These are phyloP conservation scores for Hozukius guyotensis DNA, from an alignment of 2,797 vertebrate genomes.

Conservation along the genomic window DNA sequence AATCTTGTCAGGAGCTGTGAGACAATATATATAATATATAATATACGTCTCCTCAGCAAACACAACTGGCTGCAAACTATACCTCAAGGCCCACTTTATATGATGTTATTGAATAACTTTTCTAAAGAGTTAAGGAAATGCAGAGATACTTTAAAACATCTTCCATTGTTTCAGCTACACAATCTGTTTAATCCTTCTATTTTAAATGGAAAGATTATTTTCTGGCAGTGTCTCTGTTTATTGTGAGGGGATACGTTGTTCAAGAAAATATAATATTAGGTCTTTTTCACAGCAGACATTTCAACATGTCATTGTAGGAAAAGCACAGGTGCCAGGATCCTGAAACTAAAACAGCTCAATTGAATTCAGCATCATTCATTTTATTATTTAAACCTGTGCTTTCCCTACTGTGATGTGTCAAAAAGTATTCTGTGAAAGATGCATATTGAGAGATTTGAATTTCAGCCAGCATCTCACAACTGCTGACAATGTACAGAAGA, in stretches of 20 bases:
- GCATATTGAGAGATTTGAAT: no score
- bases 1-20: background rate
- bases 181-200: background rate
- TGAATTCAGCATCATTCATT: no score
- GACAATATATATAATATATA: conserved; percentile 1
- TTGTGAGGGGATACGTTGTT: background rate
- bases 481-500: no score
- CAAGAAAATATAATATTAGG: background rate
- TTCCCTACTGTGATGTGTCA: no score
- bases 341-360: no score
- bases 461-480: no score
- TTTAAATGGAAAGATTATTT: background rate
- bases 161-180: background rate
- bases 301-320: background rate
- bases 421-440: no score
- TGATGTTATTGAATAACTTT: background rate
- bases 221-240: background rate
- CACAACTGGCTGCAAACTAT: conserved; percentile 11
- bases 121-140: background rate
- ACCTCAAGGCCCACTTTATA: conserved; percentile 3
- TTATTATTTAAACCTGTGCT: no score
- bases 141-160: background rate
- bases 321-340: no score
- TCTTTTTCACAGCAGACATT: background rate
- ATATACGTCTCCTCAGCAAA: conserved; percentile 21